Percentiles rank a stretch among this genome's conserved stretches.
Conservation (phyloP, 2,888 invertebrate genomes). For the Noctuana brunneofusca region DNA sequence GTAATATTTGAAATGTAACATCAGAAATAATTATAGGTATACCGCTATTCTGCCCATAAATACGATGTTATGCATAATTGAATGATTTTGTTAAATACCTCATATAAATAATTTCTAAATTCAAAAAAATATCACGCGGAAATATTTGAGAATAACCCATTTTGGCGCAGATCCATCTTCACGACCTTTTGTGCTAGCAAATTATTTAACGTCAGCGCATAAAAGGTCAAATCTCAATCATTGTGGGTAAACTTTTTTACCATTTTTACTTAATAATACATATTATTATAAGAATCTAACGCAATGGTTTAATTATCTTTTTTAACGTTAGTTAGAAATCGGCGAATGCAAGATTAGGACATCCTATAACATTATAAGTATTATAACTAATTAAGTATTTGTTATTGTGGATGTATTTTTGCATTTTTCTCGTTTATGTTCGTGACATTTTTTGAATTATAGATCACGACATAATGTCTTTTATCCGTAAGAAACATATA, state of each 20-base stretch:
- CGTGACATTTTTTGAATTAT: neutral
- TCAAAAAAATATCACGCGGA: neutral
- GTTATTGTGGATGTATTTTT: neutral
- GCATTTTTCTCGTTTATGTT: conserved; percentile 20
- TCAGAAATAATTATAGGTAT: too few species aligned
- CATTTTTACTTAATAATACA: neutral
- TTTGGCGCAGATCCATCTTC: conserved; percentile 21
- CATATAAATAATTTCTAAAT: conserved; percentile 8
- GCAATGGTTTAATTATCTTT: neutral
- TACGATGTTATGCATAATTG: neutral
- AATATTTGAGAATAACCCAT: neutral
- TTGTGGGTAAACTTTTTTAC: neutral
- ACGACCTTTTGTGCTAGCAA: conserved; percentile 9
- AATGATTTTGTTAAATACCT: neutral
- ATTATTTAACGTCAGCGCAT: conserved; percentile 15
- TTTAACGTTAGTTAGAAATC: too few species aligned
- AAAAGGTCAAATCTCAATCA: conserved; percentile 29
- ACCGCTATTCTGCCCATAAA: too few species aligned
- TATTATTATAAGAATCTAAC: neutral
- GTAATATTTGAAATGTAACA: too few species aligned
- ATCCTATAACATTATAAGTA: too few species aligned
- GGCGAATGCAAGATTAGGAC: too few species aligned
- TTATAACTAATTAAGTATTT: too few species aligned
- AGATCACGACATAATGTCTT: neutral
- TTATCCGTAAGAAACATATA: neutral